Base-by-base conservation (phyloP, 2,888 invertebrate species). In the Leucozona laternaria region DNA sequence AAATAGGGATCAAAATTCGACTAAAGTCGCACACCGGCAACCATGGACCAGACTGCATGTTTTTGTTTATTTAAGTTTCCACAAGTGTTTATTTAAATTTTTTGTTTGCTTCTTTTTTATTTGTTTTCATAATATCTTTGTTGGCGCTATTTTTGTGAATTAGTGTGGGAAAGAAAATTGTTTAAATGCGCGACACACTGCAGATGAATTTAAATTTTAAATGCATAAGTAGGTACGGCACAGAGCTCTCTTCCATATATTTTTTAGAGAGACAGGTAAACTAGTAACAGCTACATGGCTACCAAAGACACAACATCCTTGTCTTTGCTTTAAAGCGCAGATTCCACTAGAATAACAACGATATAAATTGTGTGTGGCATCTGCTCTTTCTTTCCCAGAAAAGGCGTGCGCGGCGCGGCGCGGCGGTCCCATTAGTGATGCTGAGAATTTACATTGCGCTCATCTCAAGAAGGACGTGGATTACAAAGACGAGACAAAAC, bases 41-140 rank as follows among this genome's bases (percentile, higher is more conserved):
- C n/a, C n/a, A n/a, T n/a, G 40, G 40, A 15, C 40, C 5, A 40
- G 15, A 5, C 5, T 15, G 13, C 13, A 40, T 15, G 15, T n/a
- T n/a, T 40, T 40, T 43, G n/a, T 45, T 45, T 17, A 43, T 17
- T n/a, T 43, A 45, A 45, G 45, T 45, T 8, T 8, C 17, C 45
- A 45, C 45, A 45, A 45, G 45, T 50, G 22, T 50, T 53, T 53
- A 22, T 25, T 53, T 53, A 50, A 22, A 6, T n/a, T 45, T 53
- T 25, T n/a, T n/a, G n/a, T n/a, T n/a, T 25, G 0, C 7, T 15
- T 15, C 3, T 10, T 22, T 7, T 7, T 53, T 53, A 45, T 45
- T 15, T 53, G 10, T 5, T 53, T 53, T 53, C 7, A 11, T 53
- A 13, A 2, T 50, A 13, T 15, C 22, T 13, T 15, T 53, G 13